phyloP scores from a whole-genome alignment of 2,113 vertebrate species.

The human (Homo sapiens) region DNA sequence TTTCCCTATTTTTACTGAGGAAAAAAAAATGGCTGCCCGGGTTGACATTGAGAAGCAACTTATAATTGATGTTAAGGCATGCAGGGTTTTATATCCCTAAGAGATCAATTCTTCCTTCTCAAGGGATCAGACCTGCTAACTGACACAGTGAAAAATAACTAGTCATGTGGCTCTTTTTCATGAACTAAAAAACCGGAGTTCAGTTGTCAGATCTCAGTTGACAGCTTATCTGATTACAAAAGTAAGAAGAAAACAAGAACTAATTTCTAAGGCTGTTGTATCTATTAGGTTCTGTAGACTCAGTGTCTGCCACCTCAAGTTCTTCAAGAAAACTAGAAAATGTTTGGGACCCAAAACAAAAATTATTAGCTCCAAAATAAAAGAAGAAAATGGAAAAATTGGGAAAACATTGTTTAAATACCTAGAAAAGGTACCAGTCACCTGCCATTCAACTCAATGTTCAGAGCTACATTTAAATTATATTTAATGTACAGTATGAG shows the following conservation, averaged over 20 bases:
- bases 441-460: neutral
- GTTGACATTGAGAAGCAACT: conserved; percentile 10
- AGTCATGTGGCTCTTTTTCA: neutral
- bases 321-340: neutral
- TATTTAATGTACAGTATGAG: neutral
- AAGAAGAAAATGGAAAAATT: neutral
- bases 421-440: neutral
- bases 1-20: conserved; percentile 16
- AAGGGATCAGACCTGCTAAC: neutral
- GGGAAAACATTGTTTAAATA: neutral
- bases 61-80: neutral
- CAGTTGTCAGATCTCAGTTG: neutral
- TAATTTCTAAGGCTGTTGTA: neutral
- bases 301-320: neutral
- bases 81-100: neutral
- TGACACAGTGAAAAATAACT: neutral
- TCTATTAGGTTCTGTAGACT: neutral
- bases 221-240: neutral
- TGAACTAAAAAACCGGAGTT: neutral
- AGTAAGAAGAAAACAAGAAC: neutral
- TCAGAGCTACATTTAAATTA: conserved; percentile 12
- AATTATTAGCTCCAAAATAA: neutral
- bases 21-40: rapidly evolving
- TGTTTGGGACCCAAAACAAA: neutral
- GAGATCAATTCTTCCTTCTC: neutral